Evolutionary conservation across 2,113 vertebrate genomes (phyloP).

Genomic region (Psilopogon haemacephalus): DNA sequence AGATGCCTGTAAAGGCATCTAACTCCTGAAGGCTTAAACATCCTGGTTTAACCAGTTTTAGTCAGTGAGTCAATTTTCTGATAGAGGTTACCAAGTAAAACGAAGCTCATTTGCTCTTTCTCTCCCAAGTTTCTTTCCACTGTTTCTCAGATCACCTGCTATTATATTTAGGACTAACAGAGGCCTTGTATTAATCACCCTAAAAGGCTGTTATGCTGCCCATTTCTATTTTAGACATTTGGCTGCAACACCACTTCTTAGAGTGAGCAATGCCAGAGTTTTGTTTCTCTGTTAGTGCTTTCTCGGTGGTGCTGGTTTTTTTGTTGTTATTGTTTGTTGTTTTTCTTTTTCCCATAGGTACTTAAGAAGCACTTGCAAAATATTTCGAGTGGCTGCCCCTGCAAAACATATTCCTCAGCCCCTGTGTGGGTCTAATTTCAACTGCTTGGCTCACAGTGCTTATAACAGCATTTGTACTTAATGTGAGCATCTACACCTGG

Average conservation of each 20-base stretch:
- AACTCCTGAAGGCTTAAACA: conserved; percentile 15
- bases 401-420: background rate
- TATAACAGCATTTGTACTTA: background rate
- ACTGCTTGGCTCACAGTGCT: background rate
- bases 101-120: background rate
- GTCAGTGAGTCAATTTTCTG: conserved; percentile 21
- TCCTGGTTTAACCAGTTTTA: conserved; percentile 63
- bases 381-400: background rate
- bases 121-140: background rate
- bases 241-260: conserved; percentile 5
- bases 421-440: background rate
- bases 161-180: background rate
- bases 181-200: background rate
- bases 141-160: background rate
- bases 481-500: background rate
- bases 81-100: background rate
- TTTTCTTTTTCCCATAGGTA: background rate
- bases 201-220: background rate
- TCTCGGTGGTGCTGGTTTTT: too few relatives aligned
- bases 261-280: background rate
- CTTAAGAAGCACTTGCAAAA: background rate
- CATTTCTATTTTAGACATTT: conserved; percentile 37
- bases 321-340: too few relatives aligned
- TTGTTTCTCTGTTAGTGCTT: background rate
- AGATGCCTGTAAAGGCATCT: conserved; percentile 27